Evolutionary conservation across 1,140 invertebrate genomes (phyloP), one percentile per base, ranked within the genome.

Genomic region (Lordiphosa stackelbergi): DNA sequence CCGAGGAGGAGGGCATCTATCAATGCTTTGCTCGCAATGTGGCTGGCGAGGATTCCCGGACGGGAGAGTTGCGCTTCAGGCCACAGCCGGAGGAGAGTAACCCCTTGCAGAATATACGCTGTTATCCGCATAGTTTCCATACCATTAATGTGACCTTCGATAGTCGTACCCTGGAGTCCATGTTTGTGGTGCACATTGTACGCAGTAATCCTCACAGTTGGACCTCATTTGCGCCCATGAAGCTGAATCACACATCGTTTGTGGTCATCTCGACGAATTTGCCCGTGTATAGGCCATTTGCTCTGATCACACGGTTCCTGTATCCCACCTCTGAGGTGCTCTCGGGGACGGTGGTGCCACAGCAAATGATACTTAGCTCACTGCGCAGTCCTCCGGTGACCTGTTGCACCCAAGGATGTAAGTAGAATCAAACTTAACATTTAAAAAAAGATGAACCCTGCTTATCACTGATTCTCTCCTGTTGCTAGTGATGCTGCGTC

Each of bases 371-470:
- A 9, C 69, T 69, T 9, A 87, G 85, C 11, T 85, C 85, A 4
- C 46, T 79, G 28, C 62, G 87, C 0, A 85, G 84, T 57, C 68
- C 72, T 3, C 69, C 83, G 6, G 72, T 85, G 0, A 73, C 72
- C 35, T 88, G 86, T 53, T 86, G 83, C 49, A 86, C 85, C 0
- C 87, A 88, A 53, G 87, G 86, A 53, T 62, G 86, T 88, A 55
- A 85, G 86, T 86, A 24, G 22, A 24, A 24, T 1, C 4, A 22
- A 22, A 3, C 4, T n/a, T n/a, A n/a, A n/a, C n/a, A n/a, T n/a
- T n/a, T n/a, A 22, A 22, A 4, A 3, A 4, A 1, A 22, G 22
- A 24, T 24, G 5, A 2, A 3, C 19, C 19, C 2, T 19, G 19
- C 3, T 19, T 19, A 19, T 19, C 19, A 2, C 19, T 19, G 19